A percentile compares a stretch with the other conserved stretches of the same genome.
These are phyloP conservation scores for Artibeus jamaicensis DNA, from an alignment of 2,797 vertebrate genomes.

Conservation along the genomic window DNA sequence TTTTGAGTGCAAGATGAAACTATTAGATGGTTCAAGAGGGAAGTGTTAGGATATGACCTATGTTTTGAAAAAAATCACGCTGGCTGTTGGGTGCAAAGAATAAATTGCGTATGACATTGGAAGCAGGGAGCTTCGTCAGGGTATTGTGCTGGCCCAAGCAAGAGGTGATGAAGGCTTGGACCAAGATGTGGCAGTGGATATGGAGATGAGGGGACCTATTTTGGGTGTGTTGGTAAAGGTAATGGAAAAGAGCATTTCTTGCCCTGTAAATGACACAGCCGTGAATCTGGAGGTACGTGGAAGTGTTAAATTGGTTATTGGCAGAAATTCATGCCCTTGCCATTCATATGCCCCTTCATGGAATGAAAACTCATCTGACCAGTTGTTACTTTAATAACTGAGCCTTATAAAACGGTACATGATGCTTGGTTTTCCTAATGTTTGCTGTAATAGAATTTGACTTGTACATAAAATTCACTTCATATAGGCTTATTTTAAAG, in stretches of 20 bases:
- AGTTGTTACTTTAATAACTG: slow-evolving; percentile 8
- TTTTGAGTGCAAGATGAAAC: neutral
- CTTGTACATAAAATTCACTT: neutral
- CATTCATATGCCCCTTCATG: neutral
- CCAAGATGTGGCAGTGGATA: neutral
- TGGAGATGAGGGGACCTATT: neutral
- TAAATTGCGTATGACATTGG: neutral
- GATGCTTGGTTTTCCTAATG: slow-evolving; percentile 30
- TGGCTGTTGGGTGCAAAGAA: neutral
- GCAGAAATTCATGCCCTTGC: neutral
- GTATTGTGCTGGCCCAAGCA: neutral
- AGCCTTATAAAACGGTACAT: neutral
- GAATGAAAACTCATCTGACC: neutral
- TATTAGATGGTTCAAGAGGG: neutral
- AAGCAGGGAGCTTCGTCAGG: neutral
- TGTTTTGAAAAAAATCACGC: neutral
- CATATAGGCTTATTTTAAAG: slow-evolving; percentile 25
- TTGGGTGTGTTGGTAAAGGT: neutral
- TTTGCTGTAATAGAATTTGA: slow-evolving; percentile 31
- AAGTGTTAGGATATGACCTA: neutral
- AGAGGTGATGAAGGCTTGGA: neutral
- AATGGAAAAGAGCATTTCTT: neutral
- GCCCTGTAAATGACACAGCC: neutral
- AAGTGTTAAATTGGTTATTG: neutral
- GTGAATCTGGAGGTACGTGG: neutral